Evolutionary conservation across 2,797 vertebrate species (phyloP), one percentile per base, ranked within the genome.

Genomic region (Galaxias olidus): DNA sequence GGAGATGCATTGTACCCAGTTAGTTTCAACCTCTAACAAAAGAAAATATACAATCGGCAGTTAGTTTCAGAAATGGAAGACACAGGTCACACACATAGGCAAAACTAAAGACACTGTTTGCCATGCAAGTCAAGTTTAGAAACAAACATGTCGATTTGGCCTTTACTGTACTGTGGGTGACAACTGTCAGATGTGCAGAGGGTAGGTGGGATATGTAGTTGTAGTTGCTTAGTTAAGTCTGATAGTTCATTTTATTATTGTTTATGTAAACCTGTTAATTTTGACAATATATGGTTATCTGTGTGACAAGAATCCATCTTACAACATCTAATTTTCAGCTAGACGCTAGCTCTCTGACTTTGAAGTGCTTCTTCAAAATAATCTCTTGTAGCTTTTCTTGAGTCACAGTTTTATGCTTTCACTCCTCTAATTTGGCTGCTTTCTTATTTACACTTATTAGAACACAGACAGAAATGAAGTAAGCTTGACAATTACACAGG

Each of bases 21-120:
- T 84, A 68, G 57, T 75, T 81, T 62, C 80, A 80, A 78, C 74
- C 74, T 79, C 81, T 79, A 77, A 87, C 66, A 70, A 75, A 87
- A 72, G 47, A 66, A 85, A 84, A 82, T 83, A 63, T 87, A 87
- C 84, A 87, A 74, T 88, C 84, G 87, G 84, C 88, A 91, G 90
- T 87, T 88, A 84, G 78, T 79, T 81, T 84, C 65, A 82, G 79
- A 85, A 84, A 79, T 85, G 81, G 84, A 83, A 89, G 83, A 87
- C 80, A 84, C 72, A 79, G 69, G 72, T 82, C 78, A 84, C 81
- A 82, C 79, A 75, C 80, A 83, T 48, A 82, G 81, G 83, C 71
- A 75, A 78, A 88, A 83, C 72, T 80, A 80, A 73, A 62, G 78
- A 84, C 84, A 85, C 72, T n/a, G 68, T 83, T 83, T 79, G 89